These are phyloP conservation scores for Phaethornis superciliosus DNA, from an alignment of 2,113 vertebrate genomes.

Conservation along the genomic window DNA sequence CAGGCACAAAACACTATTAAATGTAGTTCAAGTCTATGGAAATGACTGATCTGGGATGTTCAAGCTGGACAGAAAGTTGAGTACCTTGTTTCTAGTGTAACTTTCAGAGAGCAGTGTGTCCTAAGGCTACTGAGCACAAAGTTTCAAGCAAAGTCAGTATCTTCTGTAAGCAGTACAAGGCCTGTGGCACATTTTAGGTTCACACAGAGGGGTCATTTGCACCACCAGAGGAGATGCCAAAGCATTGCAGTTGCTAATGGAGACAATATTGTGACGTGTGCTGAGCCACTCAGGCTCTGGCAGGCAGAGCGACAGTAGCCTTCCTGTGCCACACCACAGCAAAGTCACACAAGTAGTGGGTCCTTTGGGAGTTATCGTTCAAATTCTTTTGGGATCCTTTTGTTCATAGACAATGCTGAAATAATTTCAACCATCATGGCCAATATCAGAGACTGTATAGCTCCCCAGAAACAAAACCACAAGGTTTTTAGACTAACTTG, in stretches of 20 bases:
- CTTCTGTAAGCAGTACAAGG: not conserved
- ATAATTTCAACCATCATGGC: not conserved
- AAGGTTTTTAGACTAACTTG: not conserved
- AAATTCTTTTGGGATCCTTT: not conserved
- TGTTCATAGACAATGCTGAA: conserved; percentile 6
- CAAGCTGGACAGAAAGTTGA: not conserved
- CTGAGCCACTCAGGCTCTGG: not conserved
- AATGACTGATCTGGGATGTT: not conserved
- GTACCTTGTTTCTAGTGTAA: not conserved
- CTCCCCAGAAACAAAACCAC: not conserved
- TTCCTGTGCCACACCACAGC: not conserved
- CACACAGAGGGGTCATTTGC: not conserved
- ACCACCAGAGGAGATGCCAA: not conserved
- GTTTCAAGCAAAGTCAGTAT: not conserved
- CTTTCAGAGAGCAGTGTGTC: not conserved
- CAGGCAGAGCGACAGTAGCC: not conserved
- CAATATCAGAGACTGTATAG: not conserved
- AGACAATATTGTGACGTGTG: not conserved
- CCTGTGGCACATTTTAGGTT: not conserved
- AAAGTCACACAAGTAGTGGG: not conserved
- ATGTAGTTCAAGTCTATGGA: not conserved
- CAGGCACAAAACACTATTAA: not conserved
- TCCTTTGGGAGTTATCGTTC: not conserved
- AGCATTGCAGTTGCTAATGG: not conserved
- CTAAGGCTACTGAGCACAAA: not conserved